Evolutionary conservation across 2,797 vertebrate genomes (phyloP), one percentile per base, ranked within the genome.

Genomic region (Danio aesculapii): DNA sequence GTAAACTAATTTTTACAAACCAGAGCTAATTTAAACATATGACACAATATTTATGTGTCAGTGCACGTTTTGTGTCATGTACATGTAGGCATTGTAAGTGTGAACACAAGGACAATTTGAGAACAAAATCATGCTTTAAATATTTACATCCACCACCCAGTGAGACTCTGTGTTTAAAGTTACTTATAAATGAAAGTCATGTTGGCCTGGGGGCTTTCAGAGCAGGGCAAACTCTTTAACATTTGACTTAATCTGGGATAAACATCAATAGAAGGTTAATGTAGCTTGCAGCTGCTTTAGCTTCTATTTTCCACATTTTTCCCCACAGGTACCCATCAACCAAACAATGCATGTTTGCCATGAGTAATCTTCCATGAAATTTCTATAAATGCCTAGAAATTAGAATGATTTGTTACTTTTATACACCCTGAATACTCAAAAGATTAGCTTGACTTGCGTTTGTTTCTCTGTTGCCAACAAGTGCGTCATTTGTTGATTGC

Each of bases 1-100:
- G 19, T 66, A 58, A 44, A 70, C 70, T 70, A 75, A 63, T 75
- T 80, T 67, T 68, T 52, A 77, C 3, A 49, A 82, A 30, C 66
- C 59, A 62, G 30, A 75, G 67, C 64, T 53, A 72, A 30, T 30
- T 30, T 30, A n/a, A n/a, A n/a, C n/a, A n/a, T n/a, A n/a, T n/a
- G n/a, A n/a, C n/a, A n/a, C n/a, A 63, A 46, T 9, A 61, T 73
- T 16, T 66, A 47, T 43, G 39, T 30, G 21, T 64, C 16, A 14
- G 10, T 53, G 64, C 6, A 11, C 41, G 69, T 19, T 16, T 41
- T 41, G 64, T 69, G 19, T 44, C n/a, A n/a, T 30, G 30, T 58
- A 30, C 19, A 67, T 19, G 16, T 21, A 53, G 14, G 14, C 67
- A 19, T 6, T 30, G 1, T 44, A 17, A 7, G 4, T 8, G 46